Base-by-base conservation (phyloP, 1,140 invertebrate genomes). In the Drosophila kikkawai region DNA sequence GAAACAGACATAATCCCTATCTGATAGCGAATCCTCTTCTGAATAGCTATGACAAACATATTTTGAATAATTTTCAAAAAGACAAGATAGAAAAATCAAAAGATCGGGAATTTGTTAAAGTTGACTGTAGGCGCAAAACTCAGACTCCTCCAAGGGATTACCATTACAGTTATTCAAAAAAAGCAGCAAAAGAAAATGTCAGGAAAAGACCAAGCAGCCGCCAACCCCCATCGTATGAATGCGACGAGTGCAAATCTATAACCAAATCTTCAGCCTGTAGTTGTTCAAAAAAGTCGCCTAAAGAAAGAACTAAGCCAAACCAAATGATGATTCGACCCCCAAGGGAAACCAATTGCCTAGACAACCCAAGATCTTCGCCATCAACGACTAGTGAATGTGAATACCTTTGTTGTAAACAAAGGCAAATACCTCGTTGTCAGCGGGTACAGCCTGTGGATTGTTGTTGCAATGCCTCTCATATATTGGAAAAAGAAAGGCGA, bases 41-140 rank as follows among this genome's bases (percentile, higher is more conserved):
- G 0, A 78, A 47, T n/a, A 70, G 75, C 58, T 70, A 77, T 22
- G 76, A 79, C 0, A 70, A 22, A 7, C 13, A 71, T 55, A 55
- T 77, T 9, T 58, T 79, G 26, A 4, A 44, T 7, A 51, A 44
- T 26, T 53, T 55, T 12, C 32, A 55, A 12, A 47, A 39, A 22
- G 15, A 44, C 13, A 77, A 50, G 17, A 32, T 7, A 0, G 51
- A 39, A 9, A 37, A 63, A 11, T 22, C 11, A 9, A 63, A 26
- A 6, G 3, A 0, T n/a, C 17, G 12, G 4, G 19, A 64, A 26
- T 17, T 29, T 13, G 11, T 11, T 3, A 8, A 12, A 22, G 11
- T 19, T 4, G n/a, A 4, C 9, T 0, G 1, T 29, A 26, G 2
- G 15, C 6, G 9, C 2, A 15, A 34, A 15, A 29, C 22, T 8